Evolutionary conservation across 2,888 invertebrate genomes (phyloP), one percentile per base, ranked within the genome.

Genomic region (Cheiracanthium punctorium): DNA sequence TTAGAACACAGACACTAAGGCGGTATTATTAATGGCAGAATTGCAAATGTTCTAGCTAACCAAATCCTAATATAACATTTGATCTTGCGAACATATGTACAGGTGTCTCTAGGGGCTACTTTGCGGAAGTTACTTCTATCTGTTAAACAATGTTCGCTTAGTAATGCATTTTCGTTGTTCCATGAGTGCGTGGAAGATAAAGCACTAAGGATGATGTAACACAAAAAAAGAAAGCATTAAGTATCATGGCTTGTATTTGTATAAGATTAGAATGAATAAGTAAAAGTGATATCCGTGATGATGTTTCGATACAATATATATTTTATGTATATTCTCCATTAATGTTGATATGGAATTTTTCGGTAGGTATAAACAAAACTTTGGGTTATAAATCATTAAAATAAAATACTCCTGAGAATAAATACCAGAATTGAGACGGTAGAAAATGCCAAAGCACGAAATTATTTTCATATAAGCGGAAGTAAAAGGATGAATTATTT

Each of bases 121-220:
- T 24, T 24, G 58, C 4, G 58, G 24, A 58, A 58, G 24, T 24
- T 24, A 58, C 24, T 58, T 58, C 24, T 5, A 24, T 58, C 24
- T 24, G 24, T 24, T 20, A 58, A 58, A 58, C 24, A 58, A 20
- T 58, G 24, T 5, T 58, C 58, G 20, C 24, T 24, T 58, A 58
- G 58, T 58, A 58, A 58, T 58, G 58, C 58, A 58, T 17, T 58
- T 58, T 58, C 58, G 58, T 58, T 58, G 58, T 58, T 58, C 58
- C n/a, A n/a, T n/a, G n/a, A n/a, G n/a, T n/a, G n/a, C n/a, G n/a
- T 48, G 48, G 12, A 48, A 48, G 48, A 48, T 48, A 48, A 48
- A 48, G 17, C 14, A 17, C 17, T 48, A 48, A 48, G 17, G 7
- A 48, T 48, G 48, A 48, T 48, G 48, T 2, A 48, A 17, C 2